phyloP scores from a whole-genome alignment of 2,113 vertebrate species.

The Okapia johnstoni region DNA sequence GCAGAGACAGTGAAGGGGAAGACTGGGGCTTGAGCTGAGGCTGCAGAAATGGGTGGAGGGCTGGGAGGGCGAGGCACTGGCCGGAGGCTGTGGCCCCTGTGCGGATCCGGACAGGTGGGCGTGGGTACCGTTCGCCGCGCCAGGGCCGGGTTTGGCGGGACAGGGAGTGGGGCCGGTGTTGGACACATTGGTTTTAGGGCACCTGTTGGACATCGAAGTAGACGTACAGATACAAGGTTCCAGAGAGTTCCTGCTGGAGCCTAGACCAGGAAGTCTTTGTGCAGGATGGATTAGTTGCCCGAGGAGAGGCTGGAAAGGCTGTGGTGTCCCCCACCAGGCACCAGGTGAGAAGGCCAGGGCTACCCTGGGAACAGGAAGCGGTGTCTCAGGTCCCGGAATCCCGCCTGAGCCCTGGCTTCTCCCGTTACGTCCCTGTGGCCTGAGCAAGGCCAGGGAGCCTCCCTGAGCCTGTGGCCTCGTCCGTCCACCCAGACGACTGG shows the following conservation, averaged over 20 bases:
- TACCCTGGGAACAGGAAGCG: rapidly evolving
- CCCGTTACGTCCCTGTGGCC: rapidly evolving
- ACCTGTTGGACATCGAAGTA: background rate
- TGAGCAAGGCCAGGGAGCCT: rapidly evolving
- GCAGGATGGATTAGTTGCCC: background rate
- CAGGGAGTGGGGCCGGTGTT: rapidly evolving
- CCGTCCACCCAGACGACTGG: rapidly evolving
- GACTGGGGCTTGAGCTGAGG: background rate
- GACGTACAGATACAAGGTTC: rapidly evolving
- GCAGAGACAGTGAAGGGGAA: too few species aligned
- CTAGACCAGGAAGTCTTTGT: background rate
- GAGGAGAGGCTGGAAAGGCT: background rate
- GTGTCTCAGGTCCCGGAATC: too few species aligned
- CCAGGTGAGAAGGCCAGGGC: background rate
- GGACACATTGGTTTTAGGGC: background rate
- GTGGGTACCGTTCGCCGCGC: rapidly evolving
- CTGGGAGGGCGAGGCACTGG: rapidly evolving
- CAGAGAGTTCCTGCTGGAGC: background rate
- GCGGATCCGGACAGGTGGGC: background rate
- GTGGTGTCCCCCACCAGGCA: rapidly evolving
- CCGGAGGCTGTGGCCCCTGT: background rate
- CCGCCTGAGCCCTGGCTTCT: background rate
- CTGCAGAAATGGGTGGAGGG: background rate
- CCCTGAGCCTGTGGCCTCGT: background rate
- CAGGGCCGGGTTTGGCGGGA: background rate